Conservation (phyloP, 1,140 invertebrate species). For the Drosophila tristis region DNA sequence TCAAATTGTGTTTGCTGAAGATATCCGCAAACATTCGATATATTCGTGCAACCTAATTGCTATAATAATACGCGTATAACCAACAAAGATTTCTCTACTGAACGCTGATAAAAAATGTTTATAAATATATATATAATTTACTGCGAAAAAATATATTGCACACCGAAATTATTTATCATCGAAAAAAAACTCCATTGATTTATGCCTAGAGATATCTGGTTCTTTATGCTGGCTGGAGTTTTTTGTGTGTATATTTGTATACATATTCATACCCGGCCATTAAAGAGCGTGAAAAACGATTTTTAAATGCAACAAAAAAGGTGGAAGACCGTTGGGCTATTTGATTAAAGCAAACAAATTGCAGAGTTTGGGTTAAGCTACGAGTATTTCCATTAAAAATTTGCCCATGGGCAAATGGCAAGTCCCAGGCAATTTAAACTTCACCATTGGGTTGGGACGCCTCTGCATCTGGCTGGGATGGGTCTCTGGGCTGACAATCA, state of each 20-base stretch:
- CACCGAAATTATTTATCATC: conserved; percentile 15
- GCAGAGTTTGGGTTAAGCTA: conserved; percentile 54
- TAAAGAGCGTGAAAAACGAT: conserved; percentile 21
- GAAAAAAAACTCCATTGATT: conserved; percentile 28
- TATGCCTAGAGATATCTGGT: conserved; percentile 15
- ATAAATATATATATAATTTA: neutral
- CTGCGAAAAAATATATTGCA: conserved; percentile 6
- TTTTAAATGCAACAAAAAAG: conserved; percentile 26
- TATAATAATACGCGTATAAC: neutral
- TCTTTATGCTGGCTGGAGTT: neutral
- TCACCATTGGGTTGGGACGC: conserved; percentile 43
- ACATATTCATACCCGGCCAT: conserved; percentile 17
- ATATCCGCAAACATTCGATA: neutral
- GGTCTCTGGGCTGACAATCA: conserved; percentile 64
- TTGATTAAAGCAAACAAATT: conserved; percentile 68
- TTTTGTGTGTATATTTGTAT: conserved; percentile 15
- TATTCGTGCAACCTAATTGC: neutral
- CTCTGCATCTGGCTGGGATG: conserved; percentile 36
- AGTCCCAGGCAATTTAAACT: conserved; percentile 68
- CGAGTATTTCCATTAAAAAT: conserved; percentile 73
- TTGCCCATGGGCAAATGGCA: conserved; percentile 55
- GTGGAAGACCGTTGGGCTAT: conserved; percentile 11
- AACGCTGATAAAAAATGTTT: neutral
- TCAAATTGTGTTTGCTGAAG: neutral
- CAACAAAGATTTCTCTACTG: too few species aligned